Evolutionary conservation across 2,797 vertebrate genomes (phyloP).

Genomic region (Novumbra hubbsi): DNA sequence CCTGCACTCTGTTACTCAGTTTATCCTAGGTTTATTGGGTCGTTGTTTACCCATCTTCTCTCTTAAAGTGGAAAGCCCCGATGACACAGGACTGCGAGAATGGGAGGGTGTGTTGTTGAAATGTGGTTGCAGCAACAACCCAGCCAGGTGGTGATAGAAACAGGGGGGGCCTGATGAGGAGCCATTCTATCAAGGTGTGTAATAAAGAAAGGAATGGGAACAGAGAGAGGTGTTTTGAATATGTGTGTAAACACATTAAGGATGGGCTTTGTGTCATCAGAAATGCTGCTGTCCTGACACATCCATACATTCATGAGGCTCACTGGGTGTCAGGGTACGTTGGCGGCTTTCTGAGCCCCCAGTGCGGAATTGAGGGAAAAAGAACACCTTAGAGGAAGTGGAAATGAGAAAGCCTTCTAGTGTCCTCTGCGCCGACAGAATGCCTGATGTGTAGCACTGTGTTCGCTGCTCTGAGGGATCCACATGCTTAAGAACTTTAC

Average conservation of each 20-base stretch:
- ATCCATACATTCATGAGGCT: conserved; percentile 44
- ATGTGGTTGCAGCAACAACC: conserved; percentile 13
- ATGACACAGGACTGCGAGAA: conserved; percentile 7
- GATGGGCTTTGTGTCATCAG: conserved; percentile 21
- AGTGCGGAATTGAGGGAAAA: conserved; percentile 17
- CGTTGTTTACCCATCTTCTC: conserved; percentile 17
- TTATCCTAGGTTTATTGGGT: conserved; percentile 30
- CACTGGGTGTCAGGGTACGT: conserved; percentile 32
- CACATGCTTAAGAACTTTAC: background rate
- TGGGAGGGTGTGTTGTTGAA: conserved; percentile 15
- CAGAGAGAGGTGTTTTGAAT: conserved; percentile 27
- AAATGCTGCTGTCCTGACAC: conserved; percentile 1
- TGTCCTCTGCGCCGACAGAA: background rate
- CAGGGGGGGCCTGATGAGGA: conserved; percentile 8
- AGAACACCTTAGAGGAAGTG: background rate
- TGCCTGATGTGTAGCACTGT: background rate
- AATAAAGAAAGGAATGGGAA: background rate
- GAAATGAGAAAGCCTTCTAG: background rate
- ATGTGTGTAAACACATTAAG: conserved; percentile 37
- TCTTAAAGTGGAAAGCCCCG: conserved; percentile 7
- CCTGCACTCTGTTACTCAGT: conserved; percentile 13
- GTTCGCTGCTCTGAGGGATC: background rate
- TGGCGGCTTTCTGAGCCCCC: conserved; percentile 11
- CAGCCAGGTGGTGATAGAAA: background rate
- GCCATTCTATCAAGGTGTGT: conserved; percentile 18